Base-by-base conservation (phyloP, 2,888 invertebrate species). In the Lithosia quadra region DNA sequence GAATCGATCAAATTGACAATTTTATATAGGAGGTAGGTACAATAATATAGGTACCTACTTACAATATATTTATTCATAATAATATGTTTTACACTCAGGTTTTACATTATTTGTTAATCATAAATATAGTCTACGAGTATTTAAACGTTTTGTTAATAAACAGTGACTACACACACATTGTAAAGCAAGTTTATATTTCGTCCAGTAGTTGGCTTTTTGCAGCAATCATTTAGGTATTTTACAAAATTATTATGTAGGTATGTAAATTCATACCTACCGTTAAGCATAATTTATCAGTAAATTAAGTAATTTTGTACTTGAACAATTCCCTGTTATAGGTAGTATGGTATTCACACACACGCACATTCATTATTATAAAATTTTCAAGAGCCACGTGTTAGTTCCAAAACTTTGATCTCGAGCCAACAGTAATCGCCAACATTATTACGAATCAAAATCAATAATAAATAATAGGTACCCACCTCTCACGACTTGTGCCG, bases 321-420 rank as follows among this genome's bases (percentile, higher is more conserved):
- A 43, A 43, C 18, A 43, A 43, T 43, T 43, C 18, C 18, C 43
- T 5, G 2, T 18, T 7, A 43, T 43, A 43, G 7, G 18, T 43
- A 18, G 7, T 74, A 75, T 39, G 18, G 68, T 69, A 70, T 58
- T 24, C 8, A 68, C 71, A 75, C 71, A 76, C 71, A 75, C 72
- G 74, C 71, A 71, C 58, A 68, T 65, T 56, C 57, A 64, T 18
- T 43, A 77, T 21, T 22, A n/a, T 63, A 3, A 68, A 74, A 75
- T 74, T 82, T 74, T 82, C 79, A 77, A 83, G 79, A 76, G 81
- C 79, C 78, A 76, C 74, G 75, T 83, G 79, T 82, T 84, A 73
- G 69, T 73, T 69, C 63, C 68, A 73, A 81, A 75, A 73, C 68
- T 78, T 84, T 86, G 84, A 82, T 83, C 78, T 75, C 70, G 79